Conservation (phyloP, 2,797 vertebrate genomes). For the Oreochromis grahami region DNA sequence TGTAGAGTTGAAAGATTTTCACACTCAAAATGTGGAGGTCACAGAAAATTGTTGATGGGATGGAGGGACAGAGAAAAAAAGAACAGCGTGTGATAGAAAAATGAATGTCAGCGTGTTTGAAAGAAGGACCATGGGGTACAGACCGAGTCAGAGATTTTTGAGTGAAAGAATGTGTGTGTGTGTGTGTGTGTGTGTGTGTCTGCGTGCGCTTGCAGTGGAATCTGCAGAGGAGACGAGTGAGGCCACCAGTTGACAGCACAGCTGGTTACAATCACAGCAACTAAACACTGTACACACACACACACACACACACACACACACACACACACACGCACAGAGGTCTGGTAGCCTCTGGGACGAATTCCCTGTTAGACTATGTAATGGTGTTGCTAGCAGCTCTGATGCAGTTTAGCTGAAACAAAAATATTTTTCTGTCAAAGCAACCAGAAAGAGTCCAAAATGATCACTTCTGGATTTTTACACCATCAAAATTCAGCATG, state of each 20-base stretch:
- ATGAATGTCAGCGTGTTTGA: conserved; percentile 4
- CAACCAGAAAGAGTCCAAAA: not conserved
- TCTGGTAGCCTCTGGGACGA: not conserved
- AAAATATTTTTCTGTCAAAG: not conserved
- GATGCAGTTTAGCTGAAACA: not conserved
- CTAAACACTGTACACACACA: conserved; percentile 6
- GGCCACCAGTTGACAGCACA: conserved; percentile 60
- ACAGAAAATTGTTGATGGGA: not conserved
- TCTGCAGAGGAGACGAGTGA: conserved; percentile 45
- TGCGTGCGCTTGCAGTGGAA: not conserved
- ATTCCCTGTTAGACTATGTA: not conserved
- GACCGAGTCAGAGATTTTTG: not conserved
- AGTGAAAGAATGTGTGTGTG: rapidly evolving
- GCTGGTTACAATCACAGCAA: conserved; percentile 75
- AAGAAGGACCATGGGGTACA: not conserved
- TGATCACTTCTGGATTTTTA: not conserved
- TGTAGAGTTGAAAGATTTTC: too few relatives aligned
- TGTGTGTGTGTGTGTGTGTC: not conserved
- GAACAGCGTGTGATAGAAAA: conserved; percentile 4
- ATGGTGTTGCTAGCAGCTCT: not conserved
- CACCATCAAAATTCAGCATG: not conserved
- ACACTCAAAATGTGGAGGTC: too few relatives aligned
- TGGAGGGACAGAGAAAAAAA: not conserved
- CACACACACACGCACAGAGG: not conserved
- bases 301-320: not conserved